Evolutionary conservation across 1,140 invertebrate genomes (phyloP), one percentile per base, ranked within the genome.

Genomic region (Sitobion miscanthi): DNA sequence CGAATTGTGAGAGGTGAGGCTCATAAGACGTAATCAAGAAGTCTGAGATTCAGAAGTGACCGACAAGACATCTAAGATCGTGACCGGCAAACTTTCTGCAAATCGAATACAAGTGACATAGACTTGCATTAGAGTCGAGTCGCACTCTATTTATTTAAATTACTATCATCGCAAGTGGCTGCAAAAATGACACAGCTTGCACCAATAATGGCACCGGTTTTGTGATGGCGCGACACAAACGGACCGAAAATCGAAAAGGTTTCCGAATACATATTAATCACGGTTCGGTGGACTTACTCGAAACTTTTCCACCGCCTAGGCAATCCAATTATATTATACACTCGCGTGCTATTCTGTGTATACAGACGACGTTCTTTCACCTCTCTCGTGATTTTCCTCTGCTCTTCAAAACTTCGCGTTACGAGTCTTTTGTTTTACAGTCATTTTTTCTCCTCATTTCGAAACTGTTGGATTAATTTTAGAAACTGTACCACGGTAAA

Each of bases 281-380:
- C 42, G 42, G 83, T 25, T 45, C 83, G 83, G 42, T 45, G 38
- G 42, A 86, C 47, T 86, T 38, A 45, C 42, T 86, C 42, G 23
- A 86, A 86, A 86, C 83, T 86, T 86, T 69, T 86, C 42, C 83
- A 21, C 42, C 25, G 42, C 83, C 83, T 86, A 25, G 83, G 42
- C 83, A 86, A 86, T 86, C 83, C 83, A 86, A 86, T 86, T 86
- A 86, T 45, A 86, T n/a, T 69, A 69, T 17, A 86, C 30, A 11
- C 83, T 5, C 42, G 25, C 7, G 83, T 11, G 11, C 25, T 23
- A 86, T 45, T 30, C 47, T 47, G 21, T 45, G 38, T 25, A 42
- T 23, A 30, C 83, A 45, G 42, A 47, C 25, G 83, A 42, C 35
- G 82, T 42, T 86, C 42, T 45, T 86, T 86, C 23, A 86, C 83